Evolutionary conservation across 2,888 invertebrate genomes (phyloP), one percentile per base, ranked within the genome.

Genomic region (Drosophila parthenogenetica): DNA sequence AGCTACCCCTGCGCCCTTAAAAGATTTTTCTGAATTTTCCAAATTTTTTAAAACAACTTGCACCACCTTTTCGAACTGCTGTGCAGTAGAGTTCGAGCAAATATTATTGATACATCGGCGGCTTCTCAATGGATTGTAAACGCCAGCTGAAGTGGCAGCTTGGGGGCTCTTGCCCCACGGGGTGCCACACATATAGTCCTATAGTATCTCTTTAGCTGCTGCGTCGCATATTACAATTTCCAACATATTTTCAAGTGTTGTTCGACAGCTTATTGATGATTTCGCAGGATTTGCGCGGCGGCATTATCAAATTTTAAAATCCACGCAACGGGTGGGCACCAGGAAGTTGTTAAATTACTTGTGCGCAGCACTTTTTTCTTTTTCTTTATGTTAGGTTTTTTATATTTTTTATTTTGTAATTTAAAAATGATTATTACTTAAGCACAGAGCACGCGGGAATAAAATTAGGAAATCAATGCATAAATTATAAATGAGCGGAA

Each of bases 91-190:
- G 50, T 55, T 29, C 14, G 49, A 39, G 72, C 70, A 81, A 88
- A 88, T 87, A 81, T 88, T 89, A 84, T 86, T 88, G 84, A 83
- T 86, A 80, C 87, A 75, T 87, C 86, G 87, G 60, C 88, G 70
- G 78, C 77, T 87, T 87, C 69, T 77, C 87, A 85, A 89, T 87
- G 86, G 87, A 59, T 83, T 88, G 89, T 88, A 73, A 83, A 81
- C 75, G 85, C 72, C 65, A 69, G 69, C 54, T 75, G 72, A 81
- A 85, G 79, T 64, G 73, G n/a, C 7, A 32, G 50, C 49, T n/a
- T 59, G 77, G 77, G 70, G 67, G 29, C 29, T 8, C 61, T 43
- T 43, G 46, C 57, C 55, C 49, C 25, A 60, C 73, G 61, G 77
- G 89, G 58, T 64, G 69, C 66, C 73, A 70, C 48, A 57, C 29